Base-by-base conservation (phyloP, 1,140 invertebrate species). In the Macrosteles quadrilineatus region DNA sequence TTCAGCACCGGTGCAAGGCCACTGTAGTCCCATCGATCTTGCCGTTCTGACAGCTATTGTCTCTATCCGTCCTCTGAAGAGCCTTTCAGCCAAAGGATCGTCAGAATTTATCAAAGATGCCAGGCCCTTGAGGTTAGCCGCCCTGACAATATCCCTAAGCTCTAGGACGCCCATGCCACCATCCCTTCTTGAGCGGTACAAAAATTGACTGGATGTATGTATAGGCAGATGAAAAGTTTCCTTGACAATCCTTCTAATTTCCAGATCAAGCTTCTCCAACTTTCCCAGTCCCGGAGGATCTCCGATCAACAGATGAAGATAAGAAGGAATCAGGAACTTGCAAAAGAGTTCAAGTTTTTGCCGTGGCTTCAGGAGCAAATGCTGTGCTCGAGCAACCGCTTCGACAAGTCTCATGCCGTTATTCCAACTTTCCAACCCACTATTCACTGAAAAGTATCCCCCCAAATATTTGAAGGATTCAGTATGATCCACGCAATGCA, bases 291-390 rank as follows among this genome's bases (percentile, higher is more conserved):
- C n/a, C 9, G 36, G 36, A 14, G 40, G 65, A 4, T 67, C 31
- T 1, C 1, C 1, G 1, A 45, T 67, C 11, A 67, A n/a, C 11
- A 40, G 25, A 30, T 67, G 65, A n/a, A 45, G 45, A 23, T 6
- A 43, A 1, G 1, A 12, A 2, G 65, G 65, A 1, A 67, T 3
- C 1, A 67, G 17, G 21, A 45, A 45, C n/a, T 19, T 21, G 1
- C 1, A 23, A 2, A 67, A 19, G 4, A 67, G 23, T 6, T 67
- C 65, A 19, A 67, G 19, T 27, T 67, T 67, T n/a, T 67, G 65
- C 4, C 36, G n/a, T 21, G 65, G 65, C 19, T 67, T 67, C 1
- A 67, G 36, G 2, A 19, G n/a, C 9, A 50, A 25, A 11, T 45
- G 2, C 9, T 36, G 1, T 4, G n/a, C 29, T 6, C 65, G 31